Conservation (phyloP, 2,113 vertebrate genomes). For the Abramis brama region DNA sequence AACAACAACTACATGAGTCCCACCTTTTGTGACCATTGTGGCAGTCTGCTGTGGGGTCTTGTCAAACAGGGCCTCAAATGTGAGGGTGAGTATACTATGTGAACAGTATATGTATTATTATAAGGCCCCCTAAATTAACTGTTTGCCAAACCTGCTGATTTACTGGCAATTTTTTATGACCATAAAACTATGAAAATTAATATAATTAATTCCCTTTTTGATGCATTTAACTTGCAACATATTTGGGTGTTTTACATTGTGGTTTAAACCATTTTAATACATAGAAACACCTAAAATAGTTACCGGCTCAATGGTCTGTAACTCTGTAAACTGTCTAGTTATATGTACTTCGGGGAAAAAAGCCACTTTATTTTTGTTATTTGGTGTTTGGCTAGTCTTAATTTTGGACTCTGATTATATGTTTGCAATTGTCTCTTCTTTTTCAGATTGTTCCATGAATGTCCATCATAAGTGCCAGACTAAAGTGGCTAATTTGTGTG, state of each 20-base stretch:
- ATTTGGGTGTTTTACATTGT: neutral
- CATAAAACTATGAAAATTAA: too few relatives aligned
- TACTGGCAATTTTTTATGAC: too few relatives aligned
- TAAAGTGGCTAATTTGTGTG: constrained; percentile 97
- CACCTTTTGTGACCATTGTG: constrained; percentile 98
- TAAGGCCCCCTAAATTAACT: neutral
- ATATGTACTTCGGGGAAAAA: neutral
- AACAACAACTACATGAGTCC: constrained; percentile 95
- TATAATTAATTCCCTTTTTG: too few relatives aligned
- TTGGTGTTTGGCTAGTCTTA: neutral
- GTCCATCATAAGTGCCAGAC: constrained; percentile 89
- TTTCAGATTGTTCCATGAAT: constrained; percentile 92
- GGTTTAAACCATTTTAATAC: neutral
- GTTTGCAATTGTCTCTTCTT: neutral
- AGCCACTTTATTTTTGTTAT: neutral
- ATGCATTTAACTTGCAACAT: too few relatives aligned
- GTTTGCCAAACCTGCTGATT: too few relatives aligned
- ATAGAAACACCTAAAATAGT: neutral
- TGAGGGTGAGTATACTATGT: constrained; percentile 79
- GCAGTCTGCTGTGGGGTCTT: constrained; percentile 96
- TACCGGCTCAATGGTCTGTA: neutral
- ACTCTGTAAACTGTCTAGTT: neutral
- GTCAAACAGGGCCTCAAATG: constrained; percentile 95
- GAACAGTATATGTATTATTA: neutral
- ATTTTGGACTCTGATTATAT: neutral